These are phyloP conservation scores for Conomelus anceps DNA, from an alignment of 2,888 invertebrate genomes.

Conservation along the genomic window DNA sequence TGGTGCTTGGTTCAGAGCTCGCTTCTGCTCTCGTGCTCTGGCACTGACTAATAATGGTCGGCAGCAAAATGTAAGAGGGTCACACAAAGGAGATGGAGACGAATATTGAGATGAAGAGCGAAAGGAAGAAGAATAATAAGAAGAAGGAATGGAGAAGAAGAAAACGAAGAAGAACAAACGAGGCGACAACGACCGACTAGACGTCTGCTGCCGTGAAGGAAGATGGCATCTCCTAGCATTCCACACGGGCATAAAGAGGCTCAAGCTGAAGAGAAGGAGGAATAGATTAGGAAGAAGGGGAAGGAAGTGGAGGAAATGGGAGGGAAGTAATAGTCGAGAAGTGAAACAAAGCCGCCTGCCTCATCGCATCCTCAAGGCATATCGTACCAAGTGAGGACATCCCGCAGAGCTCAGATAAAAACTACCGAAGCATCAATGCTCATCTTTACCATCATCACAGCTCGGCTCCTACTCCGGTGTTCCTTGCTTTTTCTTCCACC, in stretches of 20 bases:
- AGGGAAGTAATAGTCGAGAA: not conserved
- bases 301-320: not conserved
- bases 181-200: not conserved
- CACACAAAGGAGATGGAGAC: too few species aligned
- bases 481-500: not conserved
- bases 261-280: not conserved
- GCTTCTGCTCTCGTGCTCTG: too few species aligned
- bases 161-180: not conserved
- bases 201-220: not conserved
- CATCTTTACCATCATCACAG: not conserved
- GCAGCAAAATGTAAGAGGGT: too few species aligned
- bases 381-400: not conserved
- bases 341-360: not conserved
- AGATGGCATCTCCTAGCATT: not conserved
- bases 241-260: not conserved
- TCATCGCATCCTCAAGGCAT: not conserved
- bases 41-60: too few species aligned
- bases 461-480: not conserved
- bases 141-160: too few species aligned
- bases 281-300: not conserved
- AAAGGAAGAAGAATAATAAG: too few species aligned
- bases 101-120: not conserved
- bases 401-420: not conserved
- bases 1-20: too few species aligned
- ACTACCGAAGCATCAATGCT: not conserved